Conservation (phyloP, 2,888 invertebrate genomes). For the Tineola bisselliella region DNA sequence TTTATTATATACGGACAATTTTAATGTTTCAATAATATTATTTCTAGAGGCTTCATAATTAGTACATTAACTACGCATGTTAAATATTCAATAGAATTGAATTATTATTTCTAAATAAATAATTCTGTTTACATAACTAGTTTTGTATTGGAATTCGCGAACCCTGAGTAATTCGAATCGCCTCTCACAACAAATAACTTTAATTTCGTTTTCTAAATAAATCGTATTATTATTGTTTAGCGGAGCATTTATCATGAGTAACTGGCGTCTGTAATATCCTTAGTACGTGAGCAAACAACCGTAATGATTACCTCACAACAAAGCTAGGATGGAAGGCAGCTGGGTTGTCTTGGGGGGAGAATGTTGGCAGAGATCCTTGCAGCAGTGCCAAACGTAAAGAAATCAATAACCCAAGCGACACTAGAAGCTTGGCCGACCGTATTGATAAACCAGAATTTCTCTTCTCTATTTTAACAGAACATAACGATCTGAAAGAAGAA, state of each 20-base stretch:
- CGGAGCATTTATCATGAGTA: not conserved
- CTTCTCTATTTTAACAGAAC: constrained; percentile 48
- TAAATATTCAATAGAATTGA: too few species aligned
- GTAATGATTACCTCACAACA: constrained; percentile 72
- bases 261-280: not conserved
- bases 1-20: not conserved
- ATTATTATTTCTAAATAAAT: too few species aligned
- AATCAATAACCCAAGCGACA: constrained; percentile 73
- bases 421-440: constrained; percentile 71
- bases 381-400: constrained; percentile 77
- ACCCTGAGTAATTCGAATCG: too few species aligned
- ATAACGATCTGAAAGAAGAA: constrained; percentile 36
- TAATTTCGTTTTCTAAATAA: not conserved
- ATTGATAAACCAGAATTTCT: constrained; percentile 66
- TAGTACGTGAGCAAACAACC: not conserved
- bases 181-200: not conserved
- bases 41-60: not conserved
- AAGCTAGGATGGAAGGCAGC: constrained; percentile 82
- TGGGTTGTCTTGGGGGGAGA: constrained; percentile 87
- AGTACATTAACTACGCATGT: too few species aligned
- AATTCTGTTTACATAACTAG: too few species aligned
- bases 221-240: not conserved
- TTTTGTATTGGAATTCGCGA: too few species aligned
- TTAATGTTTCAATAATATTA: not conserved
- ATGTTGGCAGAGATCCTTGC: constrained; percentile 82